Percentiles rank a stretch among this genome's conserved stretches.
Conservation (phyloP, 1,140 invertebrate genomes). For the Hyles euphorbiae region DNA sequence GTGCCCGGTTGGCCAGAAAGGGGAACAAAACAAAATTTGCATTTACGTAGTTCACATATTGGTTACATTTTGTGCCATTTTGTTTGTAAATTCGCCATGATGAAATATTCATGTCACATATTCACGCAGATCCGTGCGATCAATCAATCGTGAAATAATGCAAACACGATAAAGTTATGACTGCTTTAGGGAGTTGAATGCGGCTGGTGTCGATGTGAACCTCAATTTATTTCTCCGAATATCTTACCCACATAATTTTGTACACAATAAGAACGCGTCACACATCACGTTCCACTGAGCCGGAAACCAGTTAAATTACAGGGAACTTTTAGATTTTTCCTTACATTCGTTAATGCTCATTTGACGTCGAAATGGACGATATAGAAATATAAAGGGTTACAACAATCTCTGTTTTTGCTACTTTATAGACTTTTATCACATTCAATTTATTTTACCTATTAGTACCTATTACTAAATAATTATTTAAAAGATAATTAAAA, state of each 20-base stretch:
- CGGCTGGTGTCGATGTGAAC: slow-evolving; percentile 6
- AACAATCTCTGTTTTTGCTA: no score
- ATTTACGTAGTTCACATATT: slow-evolving; percentile 9
- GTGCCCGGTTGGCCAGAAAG: not conserved
- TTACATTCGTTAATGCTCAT: no score
- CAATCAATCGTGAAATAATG: slow-evolving; percentile 62
- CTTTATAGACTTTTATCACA: no score
- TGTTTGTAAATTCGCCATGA: slow-evolving; percentile 38
- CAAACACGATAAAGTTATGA: slow-evolving; percentile 68
- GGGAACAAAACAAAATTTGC: slow-evolving; percentile 13
- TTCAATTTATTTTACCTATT: no score
- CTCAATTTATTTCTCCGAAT: slow-evolving; percentile 11
- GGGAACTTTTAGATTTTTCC: no score
- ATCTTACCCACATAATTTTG: not conserved
- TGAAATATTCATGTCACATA: slow-evolving; percentile 57
- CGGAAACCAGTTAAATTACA: not conserved
- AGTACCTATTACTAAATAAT: no score
- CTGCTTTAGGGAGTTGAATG: slow-evolving; percentile 38
- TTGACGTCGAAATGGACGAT: no score
- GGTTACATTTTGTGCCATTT: slow-evolving; percentile 25
- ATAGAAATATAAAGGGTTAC: no score
- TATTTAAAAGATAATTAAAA: no score
- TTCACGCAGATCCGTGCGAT: slow-evolving; percentile 50
- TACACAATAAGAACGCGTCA: not conserved
- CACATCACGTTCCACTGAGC: not conserved